Evolutionary conservation across 2,113 vertebrate genomes (phyloP).

Genomic region (Kryptolebias marmoratus): DNA sequence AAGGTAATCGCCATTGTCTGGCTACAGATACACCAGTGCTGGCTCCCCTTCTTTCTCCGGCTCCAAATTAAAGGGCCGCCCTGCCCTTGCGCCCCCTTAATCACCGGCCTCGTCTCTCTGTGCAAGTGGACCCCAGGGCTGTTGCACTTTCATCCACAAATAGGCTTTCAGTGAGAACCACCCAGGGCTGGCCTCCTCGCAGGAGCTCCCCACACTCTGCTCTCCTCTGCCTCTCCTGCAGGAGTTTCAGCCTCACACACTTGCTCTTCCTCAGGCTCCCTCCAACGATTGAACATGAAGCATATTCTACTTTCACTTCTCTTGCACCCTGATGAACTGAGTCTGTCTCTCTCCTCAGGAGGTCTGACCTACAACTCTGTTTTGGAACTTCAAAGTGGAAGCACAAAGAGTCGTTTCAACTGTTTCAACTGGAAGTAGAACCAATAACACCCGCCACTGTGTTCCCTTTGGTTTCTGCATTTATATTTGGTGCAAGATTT

Average conservation of each 20-base stretch:
- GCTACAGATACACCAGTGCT: constrained; percentile 83
- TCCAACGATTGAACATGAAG: constrained; percentile 60
- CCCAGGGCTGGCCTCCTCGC: constrained; percentile 67
- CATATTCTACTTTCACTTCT: constrained; percentile 61
- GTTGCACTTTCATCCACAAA: constrained; percentile 83
- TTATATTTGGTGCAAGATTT: constrained; percentile 7
- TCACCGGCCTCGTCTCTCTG: constrained; percentile 82
- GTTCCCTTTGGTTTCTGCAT: constrained; percentile 15
- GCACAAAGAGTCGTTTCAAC: constrained; percentile 52
- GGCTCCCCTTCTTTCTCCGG: constrained; percentile 67
- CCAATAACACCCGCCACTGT: constrained; percentile 29
- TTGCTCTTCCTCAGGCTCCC: constrained; percentile 41
- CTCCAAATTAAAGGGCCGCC: constrained; percentile 85
- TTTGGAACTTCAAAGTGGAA: constrained; percentile 70
- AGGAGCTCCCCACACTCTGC: constrained; percentile 56
- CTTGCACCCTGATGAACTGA: constrained; percentile 66
- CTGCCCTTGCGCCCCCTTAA: constrained; percentile 85
- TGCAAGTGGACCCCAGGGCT: constrained; percentile 82
- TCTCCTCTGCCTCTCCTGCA: constrained; percentile 42
- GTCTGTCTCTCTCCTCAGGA: constrained; percentile 67
- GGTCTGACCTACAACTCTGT: constrained; percentile 69
- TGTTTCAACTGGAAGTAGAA: constrained; percentile 44
- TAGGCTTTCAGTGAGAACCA: constrained; percentile 77
- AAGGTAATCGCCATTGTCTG: constrained; percentile 98
- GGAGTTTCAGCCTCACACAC: constrained; percentile 41